phyloP scores from a whole-genome alignment of 2,797 vertebrate species.

The Pterois miles region DNA sequence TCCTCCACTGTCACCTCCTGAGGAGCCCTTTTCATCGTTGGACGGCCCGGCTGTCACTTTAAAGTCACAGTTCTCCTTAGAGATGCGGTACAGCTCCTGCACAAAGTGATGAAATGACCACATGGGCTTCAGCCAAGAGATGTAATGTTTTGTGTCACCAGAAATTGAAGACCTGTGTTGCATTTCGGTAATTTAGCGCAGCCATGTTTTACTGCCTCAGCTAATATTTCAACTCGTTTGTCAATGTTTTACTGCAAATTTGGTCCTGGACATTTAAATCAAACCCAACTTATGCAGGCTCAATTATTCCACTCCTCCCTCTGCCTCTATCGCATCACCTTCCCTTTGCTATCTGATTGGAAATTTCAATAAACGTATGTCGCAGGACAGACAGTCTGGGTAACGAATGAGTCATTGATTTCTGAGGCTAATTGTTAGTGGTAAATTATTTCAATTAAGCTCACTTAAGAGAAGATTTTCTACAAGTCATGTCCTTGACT shows the following conservation, averaged over 20 bases:
- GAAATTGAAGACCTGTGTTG: slow-evolving; percentile 4
- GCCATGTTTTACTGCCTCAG: slow-evolving; percentile 28
- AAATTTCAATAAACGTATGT: not conserved
- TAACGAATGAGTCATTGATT: not conserved
- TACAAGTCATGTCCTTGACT: too few species aligned
- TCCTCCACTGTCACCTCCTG: slow-evolving; percentile 87
- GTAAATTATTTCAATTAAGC: not conserved
- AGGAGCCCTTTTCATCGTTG: slow-evolving; percentile 86
- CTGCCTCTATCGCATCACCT: too few species aligned
- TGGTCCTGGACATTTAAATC: too few species aligned
- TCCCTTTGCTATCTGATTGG: too few species aligned
- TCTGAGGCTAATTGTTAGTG: not conserved
- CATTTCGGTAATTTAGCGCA: slow-evolving; percentile 1
- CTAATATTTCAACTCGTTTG: slow-evolving; percentile 16
- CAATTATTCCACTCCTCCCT: not conserved
- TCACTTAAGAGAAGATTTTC: too few species aligned
- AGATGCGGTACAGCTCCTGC: slow-evolving; percentile 94
- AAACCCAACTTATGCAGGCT: not conserved
- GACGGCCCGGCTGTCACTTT: slow-evolving; percentile 78
- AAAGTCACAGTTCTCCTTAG: slow-evolving; percentile 93
- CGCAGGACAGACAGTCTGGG: not conserved
- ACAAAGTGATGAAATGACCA: slow-evolving; percentile 14
- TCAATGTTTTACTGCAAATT: not conserved
- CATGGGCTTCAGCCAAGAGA: not conserved
- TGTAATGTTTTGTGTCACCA: not conserved